Conservation (phyloP, 2,113 vertebrate species). For the Tetrax tetrax region DNA sequence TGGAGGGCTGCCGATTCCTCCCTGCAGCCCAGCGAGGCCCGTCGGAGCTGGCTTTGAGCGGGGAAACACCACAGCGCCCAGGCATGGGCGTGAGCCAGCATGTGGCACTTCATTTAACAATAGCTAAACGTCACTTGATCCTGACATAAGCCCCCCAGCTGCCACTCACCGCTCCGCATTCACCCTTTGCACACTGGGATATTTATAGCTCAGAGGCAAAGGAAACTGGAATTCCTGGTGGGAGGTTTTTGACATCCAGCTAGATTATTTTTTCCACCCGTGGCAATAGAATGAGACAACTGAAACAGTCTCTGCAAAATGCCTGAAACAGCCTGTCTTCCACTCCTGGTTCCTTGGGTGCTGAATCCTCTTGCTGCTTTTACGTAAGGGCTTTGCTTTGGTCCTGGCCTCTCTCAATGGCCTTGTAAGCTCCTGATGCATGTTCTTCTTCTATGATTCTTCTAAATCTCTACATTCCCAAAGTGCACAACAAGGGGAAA, state of each 20-base stretch:
- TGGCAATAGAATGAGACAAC: neutral
- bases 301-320: neutral
- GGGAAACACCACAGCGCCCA: neutral
- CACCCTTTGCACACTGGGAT: constrained; percentile 38
- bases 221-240: constrained; percentile 55
- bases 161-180: constrained; percentile 8
- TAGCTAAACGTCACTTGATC: constrained; percentile 12
- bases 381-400: neutral
- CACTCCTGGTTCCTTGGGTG: neutral
- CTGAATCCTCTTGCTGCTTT: neutral
- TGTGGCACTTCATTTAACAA: constrained; percentile 51
- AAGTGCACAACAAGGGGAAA: neutral
- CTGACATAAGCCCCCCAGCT: constrained; percentile 48
- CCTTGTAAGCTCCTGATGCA: neutral
- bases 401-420: neutral
- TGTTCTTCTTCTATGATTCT: neutral
- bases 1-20: neutral
- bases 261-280: constrained; percentile 35
- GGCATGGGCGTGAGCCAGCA: neutral
- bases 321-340: neutral
- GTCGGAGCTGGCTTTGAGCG: neutral
- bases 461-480: neutral
- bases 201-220: constrained; percentile 60
- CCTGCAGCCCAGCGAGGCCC: neutral
- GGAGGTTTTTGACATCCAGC: neutral